Evolutionary conservation across 2,888 invertebrate genomes (phyloP), one percentile per base, ranked within the genome.

Genomic region (Cistogaster globosa): DNA sequence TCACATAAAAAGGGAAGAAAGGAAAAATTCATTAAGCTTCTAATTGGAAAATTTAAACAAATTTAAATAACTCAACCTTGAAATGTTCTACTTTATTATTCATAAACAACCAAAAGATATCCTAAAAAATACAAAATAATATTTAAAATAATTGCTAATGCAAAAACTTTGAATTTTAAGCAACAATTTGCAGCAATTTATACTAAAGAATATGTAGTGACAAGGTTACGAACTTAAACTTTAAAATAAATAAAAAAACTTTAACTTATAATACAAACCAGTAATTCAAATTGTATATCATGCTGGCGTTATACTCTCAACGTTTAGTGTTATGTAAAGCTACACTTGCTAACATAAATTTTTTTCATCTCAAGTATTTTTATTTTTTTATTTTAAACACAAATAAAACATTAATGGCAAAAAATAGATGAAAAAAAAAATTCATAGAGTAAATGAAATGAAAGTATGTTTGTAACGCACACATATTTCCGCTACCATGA

Each of bases 141-240:
- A 62, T 48, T 62, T 51, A 20, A 9, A 45, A 60, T 1, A 9
- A 9, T 22, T 48, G 2, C 16, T 16, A 16, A n/a, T 48, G 45
- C 45, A 48, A 48, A 12, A 48, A n/a, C n/a, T 48, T 48, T 48
- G 16, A 18, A n/a, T 38, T 36, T 65, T 16, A 58, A 63, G 22
- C 65, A 58, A 65, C 72, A 65, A 63, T 45, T 63, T 63, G 53
- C 45, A 63, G 20, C 38, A 22, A 8, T 55, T 20, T 16, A 4
- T 48, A 51, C 36, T 36, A 0, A 3, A 14, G 18, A 32, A 8
- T 16, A 67, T 9, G n/a, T n/a, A 42, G n/a, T 22, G 38, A 32
- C 74, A 79, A 79, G 83, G 74, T 79, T 83, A 57, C 20, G 69
- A 83, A 74, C 83, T 83, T 74, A 74, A 78, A 74, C 72, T 68